These are phyloP conservation scores for Trichosurus vulpecula DNA, from an alignment of 2,797 vertebrate species.

Conservation along the genomic window DNA sequence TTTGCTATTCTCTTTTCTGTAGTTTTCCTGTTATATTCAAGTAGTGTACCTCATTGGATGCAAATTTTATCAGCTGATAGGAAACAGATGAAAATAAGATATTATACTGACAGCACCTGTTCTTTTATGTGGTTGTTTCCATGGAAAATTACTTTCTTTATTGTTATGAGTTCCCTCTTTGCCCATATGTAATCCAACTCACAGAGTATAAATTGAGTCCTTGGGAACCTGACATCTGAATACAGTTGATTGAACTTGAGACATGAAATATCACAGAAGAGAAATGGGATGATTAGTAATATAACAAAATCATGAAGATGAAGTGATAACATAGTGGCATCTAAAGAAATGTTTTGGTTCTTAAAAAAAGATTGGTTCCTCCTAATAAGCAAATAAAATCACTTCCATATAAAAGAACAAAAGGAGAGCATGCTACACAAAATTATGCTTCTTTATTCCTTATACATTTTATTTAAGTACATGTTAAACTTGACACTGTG, in stretches of 20 bases:
- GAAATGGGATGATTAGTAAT: background rate
- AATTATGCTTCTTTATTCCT: background rate
- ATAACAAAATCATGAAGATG: background rate
- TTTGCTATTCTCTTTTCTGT: background rate
- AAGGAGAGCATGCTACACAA: background rate
- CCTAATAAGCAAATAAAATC: background rate
- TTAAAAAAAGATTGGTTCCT: background rate
- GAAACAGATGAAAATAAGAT: constrained; percentile 8
- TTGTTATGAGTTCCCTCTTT: background rate
- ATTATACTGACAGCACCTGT: background rate
- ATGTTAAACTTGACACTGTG: background rate
- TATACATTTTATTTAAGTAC: background rate
- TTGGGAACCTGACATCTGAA: background rate
- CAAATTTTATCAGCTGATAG: constrained; percentile 10
- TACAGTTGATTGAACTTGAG: constrained; percentile 7
- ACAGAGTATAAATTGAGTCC: background rate
- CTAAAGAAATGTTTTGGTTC: background rate
- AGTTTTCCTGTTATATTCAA: constrained; percentile 38
- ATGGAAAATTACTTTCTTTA: constrained; percentile 6
- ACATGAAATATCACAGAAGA: background rate
- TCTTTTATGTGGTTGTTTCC: background rate
- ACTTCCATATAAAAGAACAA: background rate
- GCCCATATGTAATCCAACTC: background rate
- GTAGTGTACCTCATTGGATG: background rate
- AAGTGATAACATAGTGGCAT: background rate